Evolutionary conservation across 2,888 invertebrate species (phyloP).

Genomic region (Orthosia gothica): DNA sequence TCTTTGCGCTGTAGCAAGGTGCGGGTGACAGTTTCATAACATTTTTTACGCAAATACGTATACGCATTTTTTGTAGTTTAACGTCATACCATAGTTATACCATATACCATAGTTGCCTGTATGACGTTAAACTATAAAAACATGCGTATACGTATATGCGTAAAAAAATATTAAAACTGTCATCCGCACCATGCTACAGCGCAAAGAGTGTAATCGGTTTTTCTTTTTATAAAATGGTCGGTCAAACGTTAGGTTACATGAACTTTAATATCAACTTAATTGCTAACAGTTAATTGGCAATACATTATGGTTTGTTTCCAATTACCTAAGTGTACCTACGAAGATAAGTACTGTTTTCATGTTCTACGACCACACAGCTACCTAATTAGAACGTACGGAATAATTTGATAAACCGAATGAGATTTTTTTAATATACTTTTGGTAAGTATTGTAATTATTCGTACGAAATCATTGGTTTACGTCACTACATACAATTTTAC

Average conservation of each 20-base stretch:
- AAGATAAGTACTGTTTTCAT: slow-evolving; percentile 6
- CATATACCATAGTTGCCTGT: too few species aligned
- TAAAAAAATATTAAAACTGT: too few species aligned
- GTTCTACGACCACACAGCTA: background rate
- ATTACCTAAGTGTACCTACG: slow-evolving; percentile 30
- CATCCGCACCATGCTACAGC: too few species aligned
- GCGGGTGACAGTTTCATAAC: too few species aligned
- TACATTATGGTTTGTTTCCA: slow-evolving; percentile 24
- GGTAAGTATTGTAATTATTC: background rate
- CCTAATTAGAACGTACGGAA: slow-evolving; percentile 19
- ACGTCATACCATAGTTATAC: too few species aligned
- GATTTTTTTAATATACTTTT: background rate
- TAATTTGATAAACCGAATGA: slow-evolving; percentile 7
- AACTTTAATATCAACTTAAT: slow-evolving; percentile 14
- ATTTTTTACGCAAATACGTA: too few species aligned
- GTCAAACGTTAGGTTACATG: background rate
- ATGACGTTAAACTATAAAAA: too few species aligned
- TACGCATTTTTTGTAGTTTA: too few species aligned
- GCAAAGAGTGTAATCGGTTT: too few species aligned
- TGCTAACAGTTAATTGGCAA: slow-evolving; percentile 16
- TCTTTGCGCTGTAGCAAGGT: too few species aligned
- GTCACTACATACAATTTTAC: background rate
- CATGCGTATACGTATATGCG: too few species aligned
- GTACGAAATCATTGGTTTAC: background rate
- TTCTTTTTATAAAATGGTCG: background rate